Evolutionary conservation across 2,797 vertebrate genomes (phyloP).

Genomic region (Anisognathus igniventris): DNA sequence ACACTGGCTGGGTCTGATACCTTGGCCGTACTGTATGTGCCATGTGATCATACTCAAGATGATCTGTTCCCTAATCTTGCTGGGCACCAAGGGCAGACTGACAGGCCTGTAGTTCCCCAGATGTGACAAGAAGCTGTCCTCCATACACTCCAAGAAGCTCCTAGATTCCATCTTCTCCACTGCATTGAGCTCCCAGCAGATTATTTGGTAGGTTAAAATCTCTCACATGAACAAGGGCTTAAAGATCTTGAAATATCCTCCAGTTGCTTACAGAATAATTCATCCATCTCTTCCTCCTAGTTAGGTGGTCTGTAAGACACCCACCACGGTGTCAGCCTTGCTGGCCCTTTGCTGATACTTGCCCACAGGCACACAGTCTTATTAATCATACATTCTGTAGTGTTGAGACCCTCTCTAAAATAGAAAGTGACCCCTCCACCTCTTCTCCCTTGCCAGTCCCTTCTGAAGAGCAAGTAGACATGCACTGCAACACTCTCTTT

Average conservation of each 20-base stretch:
- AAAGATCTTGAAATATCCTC: neutral
- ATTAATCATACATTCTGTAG: accelerated
- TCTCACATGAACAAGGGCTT: neutral
- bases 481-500: accelerated
- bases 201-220: neutral
- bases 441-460: neutral
- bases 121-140: neutral
- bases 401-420: neutral
- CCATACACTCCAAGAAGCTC: neutral
- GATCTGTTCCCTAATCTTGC: neutral
- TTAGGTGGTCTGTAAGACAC: neutral
- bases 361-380: neutral
- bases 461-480: neutral
- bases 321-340: neutral
- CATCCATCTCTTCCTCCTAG: neutral
- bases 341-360: neutral
- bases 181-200: neutral
- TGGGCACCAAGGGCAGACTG: neutral
- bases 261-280: neutral
- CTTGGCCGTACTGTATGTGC: accelerated
- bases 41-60: neutral
- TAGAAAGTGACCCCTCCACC: neutral
- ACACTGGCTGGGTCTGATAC: neutral
- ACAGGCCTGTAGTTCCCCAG: neutral
- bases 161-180: accelerated